Conservation (phyloP, 2,113 vertebrate genomes). For the Coptodon rendalli region DNA sequence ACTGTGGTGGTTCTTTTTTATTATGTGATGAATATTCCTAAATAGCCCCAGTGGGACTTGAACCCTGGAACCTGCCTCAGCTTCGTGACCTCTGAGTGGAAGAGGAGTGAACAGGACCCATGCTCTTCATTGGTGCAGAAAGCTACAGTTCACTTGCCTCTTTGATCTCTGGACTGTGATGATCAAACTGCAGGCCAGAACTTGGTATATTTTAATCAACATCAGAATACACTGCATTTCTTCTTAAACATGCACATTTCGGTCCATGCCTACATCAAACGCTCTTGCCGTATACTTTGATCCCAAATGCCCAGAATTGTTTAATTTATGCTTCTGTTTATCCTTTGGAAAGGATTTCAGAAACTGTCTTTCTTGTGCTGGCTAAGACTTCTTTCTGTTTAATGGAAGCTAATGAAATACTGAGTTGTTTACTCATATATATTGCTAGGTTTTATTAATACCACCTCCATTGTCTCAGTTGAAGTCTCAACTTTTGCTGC, state of each 20-base stretch:
- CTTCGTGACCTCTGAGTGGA: not conserved
- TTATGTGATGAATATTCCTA: not conserved
- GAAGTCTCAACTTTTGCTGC: not conserved
- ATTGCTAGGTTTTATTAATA: not conserved
- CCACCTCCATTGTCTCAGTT: not conserved
- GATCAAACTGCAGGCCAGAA: not conserved
- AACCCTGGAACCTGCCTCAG: not conserved
- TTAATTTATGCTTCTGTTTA: constrained; percentile 43
- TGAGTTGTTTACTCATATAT: not conserved
- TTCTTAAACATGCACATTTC: constrained; percentile 18
- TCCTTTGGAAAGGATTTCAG: constrained; percentile 16
- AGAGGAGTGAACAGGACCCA: not conserved
- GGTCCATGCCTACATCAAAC: constrained; percentile 31
- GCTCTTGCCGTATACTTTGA: constrained; percentile 29
- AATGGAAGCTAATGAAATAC: not conserved
- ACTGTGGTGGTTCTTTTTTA: not conserved
- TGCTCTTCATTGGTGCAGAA: not conserved
- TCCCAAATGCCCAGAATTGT: constrained; percentile 23
- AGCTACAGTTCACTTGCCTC: not conserved
- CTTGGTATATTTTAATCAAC: not conserved
- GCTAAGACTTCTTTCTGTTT: not conserved
- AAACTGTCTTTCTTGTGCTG: not conserved
- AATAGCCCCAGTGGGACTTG: not conserved
- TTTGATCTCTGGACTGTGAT: constrained; percentile 42
- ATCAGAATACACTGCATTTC: constrained; percentile 12